Evolutionary conservation across 1,140 invertebrate genomes (phyloP), one percentile per base, ranked within the genome.

Genomic region (Asobara japonica): DNA sequence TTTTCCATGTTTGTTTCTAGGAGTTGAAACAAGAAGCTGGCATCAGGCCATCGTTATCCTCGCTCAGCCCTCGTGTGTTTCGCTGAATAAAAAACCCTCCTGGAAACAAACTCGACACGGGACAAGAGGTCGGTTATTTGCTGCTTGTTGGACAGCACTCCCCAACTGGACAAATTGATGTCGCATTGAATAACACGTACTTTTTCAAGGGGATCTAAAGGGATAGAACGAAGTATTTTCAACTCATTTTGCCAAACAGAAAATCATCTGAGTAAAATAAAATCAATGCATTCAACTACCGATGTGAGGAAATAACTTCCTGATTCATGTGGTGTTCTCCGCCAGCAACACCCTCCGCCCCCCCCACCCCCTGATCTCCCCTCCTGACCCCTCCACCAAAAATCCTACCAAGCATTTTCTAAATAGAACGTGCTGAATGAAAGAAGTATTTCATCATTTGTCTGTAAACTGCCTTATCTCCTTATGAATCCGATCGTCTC

Each of bases 21-120:
- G 62, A 79, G 71, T 68, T 82, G 82, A 85, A 87, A 86, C 80
- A 84, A 83, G 83, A 85, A 84, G 74, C 82, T 69, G 71, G 79
- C 80, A 84, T 82, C 83, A 81, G 79, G 71, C 78, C 78, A 76
- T 86, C 83, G 79, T 86, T 86, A 85, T 80, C 62, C 71, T 68
- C 67, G 51, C 69, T 73, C 27, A 62, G 67, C 33, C 61, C 67
- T 75, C 72, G 73, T 82, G 78, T 82, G 75, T 80, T 45, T 78
- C 80, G 76, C 74, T 82, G 83, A 86, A 85, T 85, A 84, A 83
- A 77, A 76, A 48, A 61, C 78, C 83, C 81, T 81, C 77, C 78
- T 79, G 69, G 80, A 83, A 84, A 85, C 84, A 85, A 86, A 84
- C 82, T 83, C 78, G 33, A 65, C 64, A 38, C 38, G 64, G 33